phyloP scores from a whole-genome alignment of 2,797 vertebrate species.

The Takifugu rubripes region DNA sequence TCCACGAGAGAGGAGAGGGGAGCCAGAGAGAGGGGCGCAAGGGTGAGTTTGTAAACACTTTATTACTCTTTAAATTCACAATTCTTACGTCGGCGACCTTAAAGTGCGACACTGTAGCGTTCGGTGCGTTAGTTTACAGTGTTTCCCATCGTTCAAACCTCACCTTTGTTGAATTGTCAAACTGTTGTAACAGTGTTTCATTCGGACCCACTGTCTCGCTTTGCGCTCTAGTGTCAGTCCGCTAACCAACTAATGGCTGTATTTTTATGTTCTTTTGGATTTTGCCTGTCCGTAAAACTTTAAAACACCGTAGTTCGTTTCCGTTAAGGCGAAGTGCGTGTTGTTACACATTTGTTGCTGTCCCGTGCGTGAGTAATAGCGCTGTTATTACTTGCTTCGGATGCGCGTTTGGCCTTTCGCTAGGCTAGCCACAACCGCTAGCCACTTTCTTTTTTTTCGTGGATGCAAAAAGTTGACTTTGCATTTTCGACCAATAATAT shows the following conservation, averaged over 20 bases:
- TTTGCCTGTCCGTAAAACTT: background rate
- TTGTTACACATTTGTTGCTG: slow-evolving; percentile 28
- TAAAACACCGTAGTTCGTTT: slow-evolving; percentile 3
- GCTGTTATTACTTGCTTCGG: slow-evolving; percentile 42
- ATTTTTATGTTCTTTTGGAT: slow-evolving; percentile 6
- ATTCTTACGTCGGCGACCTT: slow-evolving; percentile 10
- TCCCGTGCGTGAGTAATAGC: slow-evolving; percentile 10
- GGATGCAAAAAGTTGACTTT: slow-evolving; percentile 65
- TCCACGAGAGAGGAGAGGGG: slow-evolving; percentile 77
- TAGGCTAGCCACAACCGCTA: slow-evolving; percentile 64
- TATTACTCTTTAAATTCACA: slow-evolving; percentile 57
- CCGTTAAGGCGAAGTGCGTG: background rate
- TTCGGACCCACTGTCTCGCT: slow-evolving; percentile 56
- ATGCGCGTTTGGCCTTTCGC: slow-evolving; percentile 64
- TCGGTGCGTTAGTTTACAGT: background rate
- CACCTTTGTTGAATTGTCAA: background rate
- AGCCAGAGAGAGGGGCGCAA: slow-evolving; percentile 73
- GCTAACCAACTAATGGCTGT: slow-evolving; percentile 55
- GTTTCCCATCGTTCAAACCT: slow-evolving; percentile 2
- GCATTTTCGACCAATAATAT: slow-evolving; percentile 62
- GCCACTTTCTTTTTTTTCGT: slow-evolving; percentile 41
- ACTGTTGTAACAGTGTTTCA: slow-evolving; percentile 54
- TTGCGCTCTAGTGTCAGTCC: slow-evolving; percentile 68
- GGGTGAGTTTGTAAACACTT: slow-evolving; percentile 86
- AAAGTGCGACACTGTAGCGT: slow-evolving; percentile 2